Percentiles rank a stretch among this genome's conserved stretches.
phyloP scores from a whole-genome alignment of 2,797 vertebrate genomes.

The Coluber constrictor region DNA sequence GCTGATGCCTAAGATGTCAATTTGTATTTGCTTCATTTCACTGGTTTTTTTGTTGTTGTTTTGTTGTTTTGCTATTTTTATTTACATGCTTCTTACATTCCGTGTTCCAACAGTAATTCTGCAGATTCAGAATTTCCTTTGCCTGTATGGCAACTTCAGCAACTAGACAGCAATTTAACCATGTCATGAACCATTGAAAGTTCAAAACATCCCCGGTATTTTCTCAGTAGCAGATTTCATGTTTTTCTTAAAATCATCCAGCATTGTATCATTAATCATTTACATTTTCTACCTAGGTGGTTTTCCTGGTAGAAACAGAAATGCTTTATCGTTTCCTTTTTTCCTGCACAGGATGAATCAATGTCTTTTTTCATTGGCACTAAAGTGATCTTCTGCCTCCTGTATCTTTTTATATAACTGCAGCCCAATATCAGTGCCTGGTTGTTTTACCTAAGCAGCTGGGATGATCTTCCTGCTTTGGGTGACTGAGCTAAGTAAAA shows the following conservation, averaged over 20 bases:
- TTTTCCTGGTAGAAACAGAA: not conserved
- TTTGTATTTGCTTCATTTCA: not conserved
- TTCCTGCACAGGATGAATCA: not conserved
- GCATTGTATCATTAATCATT: not conserved
- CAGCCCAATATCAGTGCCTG: not conserved
- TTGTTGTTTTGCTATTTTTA: not conserved
- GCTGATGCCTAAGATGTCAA: not conserved
- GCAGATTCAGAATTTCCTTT: not conserved
- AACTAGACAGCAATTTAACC: not conserved
- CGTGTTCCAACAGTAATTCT: not conserved
- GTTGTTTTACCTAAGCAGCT: not conserved
- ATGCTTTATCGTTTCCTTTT: not conserved
- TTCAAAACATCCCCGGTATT: not conserved
- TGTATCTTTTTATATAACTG: not conserved
- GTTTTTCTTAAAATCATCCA: not conserved
- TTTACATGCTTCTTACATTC: not conserved
- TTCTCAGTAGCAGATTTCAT: not conserved
- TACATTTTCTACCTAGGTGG: not conserved
- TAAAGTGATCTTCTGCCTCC: not conserved
- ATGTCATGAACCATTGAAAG: not conserved
- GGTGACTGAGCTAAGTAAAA: not conserved
- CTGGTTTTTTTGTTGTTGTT: not conserved
- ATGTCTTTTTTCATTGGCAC: not conserved
- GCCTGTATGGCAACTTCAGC: not conserved
- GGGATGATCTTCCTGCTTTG: not conserved